Conservation (phyloP, 1,140 invertebrate species). For the Hyphantria cunea region DNA sequence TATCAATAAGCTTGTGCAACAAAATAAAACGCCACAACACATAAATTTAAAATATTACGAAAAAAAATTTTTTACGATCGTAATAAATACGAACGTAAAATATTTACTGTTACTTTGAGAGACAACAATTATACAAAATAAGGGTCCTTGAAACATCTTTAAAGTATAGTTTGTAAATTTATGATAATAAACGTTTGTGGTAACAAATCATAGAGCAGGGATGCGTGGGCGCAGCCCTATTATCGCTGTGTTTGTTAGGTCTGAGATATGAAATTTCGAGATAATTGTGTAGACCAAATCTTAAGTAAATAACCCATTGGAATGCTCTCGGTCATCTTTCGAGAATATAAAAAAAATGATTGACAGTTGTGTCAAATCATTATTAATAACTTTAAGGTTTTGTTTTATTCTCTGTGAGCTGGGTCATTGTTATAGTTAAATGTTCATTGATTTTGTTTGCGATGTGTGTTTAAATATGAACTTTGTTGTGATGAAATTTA, state of each 20-base stretch:
- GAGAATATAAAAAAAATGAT: background rate
- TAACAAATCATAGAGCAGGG: constrained; percentile 33
- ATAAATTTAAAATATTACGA: background rate
- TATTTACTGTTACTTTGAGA: constrained; percentile 12
- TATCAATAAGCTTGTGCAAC: background rate
- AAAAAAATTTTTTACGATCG: no score
- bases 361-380: background rate
- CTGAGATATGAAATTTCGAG: constrained; percentile 22
- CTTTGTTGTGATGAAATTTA: no score
- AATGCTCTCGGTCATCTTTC: background rate
- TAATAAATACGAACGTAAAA: background rate
- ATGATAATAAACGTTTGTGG: constrained; percentile 32
- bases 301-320: constrained; percentile 1
- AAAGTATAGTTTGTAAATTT: constrained; percentile 35
- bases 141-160: constrained; percentile 27
- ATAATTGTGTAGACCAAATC: constrained; percentile 23
- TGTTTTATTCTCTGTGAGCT: background rate
- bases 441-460: background rate
- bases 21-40: constrained; percentile 6
- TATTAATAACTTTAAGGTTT: background rate
- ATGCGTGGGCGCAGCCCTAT: constrained; percentile 31
- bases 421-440: background rate
- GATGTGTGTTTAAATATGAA: no score
- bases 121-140: constrained; percentile 25
- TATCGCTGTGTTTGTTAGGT: constrained; percentile 34